Conservation (phyloP, 2,797 vertebrate species). For the Acanthopagrus latus region DNA sequence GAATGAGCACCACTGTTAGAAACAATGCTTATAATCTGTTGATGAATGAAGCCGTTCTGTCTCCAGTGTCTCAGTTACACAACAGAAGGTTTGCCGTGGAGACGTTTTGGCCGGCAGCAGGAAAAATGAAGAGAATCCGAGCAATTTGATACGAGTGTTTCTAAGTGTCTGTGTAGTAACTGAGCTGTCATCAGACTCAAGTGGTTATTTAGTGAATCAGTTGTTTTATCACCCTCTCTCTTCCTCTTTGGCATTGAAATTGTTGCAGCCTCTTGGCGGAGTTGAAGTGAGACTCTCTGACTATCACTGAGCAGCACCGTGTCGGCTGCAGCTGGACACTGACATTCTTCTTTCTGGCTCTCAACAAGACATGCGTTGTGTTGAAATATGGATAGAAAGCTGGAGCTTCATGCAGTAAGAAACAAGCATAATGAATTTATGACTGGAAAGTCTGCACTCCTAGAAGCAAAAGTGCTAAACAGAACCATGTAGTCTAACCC, state of each 20-base stretch:
- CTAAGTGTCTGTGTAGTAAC: background rate
- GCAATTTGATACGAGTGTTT: background rate
- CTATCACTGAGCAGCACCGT: background rate
- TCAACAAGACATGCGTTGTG: slow-evolving; percentile 21
- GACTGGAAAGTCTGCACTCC: background rate
- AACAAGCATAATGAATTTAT: background rate
- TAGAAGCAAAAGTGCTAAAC: background rate
- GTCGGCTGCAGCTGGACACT: background rate
- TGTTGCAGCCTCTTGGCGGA: background rate
- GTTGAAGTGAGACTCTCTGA: background rate
- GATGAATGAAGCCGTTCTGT: slow-evolving; percentile 5
- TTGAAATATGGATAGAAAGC: background rate
- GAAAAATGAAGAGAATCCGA: slow-evolving; percentile 15
- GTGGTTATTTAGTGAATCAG: background rate
- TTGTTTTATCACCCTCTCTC: slow-evolving; percentile 2
- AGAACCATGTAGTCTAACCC: too few relatives aligned
- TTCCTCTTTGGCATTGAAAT: background rate
- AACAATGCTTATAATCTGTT: slow-evolving; percentile 7
- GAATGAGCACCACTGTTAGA: background rate
- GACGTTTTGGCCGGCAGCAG: background rate
- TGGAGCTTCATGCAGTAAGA: background rate
- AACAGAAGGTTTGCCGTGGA: slow-evolving; percentile 30
- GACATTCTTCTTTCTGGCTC: background rate
- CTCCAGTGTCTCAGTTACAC: slow-evolving; percentile 3
- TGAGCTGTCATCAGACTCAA: background rate